Evolutionary conservation across 1,140 invertebrate species (phyloP).

Genomic region (Heliconius eleuchia): DNA sequence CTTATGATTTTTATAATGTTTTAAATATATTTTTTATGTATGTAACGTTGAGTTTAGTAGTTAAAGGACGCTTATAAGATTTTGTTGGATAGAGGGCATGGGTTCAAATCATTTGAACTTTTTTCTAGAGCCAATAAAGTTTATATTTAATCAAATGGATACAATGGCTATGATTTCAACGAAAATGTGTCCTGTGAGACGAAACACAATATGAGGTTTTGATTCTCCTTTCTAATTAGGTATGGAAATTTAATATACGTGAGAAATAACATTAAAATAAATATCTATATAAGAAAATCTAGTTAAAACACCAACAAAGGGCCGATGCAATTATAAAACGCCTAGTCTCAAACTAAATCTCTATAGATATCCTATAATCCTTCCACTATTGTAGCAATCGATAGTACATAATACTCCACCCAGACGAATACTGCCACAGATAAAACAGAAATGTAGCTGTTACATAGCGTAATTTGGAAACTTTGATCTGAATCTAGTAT

Average conservation of each 20-base stretch:
- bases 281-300: neutral
- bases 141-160: too few relatives aligned
- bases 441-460: neutral
- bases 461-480: neutral
- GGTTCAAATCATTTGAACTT: too few relatives aligned
- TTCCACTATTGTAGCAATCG: constrained; percentile 50
- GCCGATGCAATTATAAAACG: constrained; percentile 10
- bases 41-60: neutral
- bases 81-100: too few relatives aligned
- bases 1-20: neutral
- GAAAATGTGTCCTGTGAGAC: too few relatives aligned
- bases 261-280: neutral
- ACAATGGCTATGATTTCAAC: too few relatives aligned
- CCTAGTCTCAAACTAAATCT: constrained; percentile 39
- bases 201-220: too few relatives aligned
- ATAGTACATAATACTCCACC: constrained; percentile 37
- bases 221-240: too few relatives aligned
- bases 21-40: neutral
- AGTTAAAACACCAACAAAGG: neutral
- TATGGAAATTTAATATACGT: neutral
- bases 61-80: too few relatives aligned
- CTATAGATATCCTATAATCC: constrained; percentile 68
- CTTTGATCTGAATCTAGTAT: neutral
- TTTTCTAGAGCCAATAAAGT: too few relatives aligned
- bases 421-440: neutral